phyloP scores from a whole-genome alignment of 2,888 invertebrate genomes.

The Maniola hyperantus region DNA sequence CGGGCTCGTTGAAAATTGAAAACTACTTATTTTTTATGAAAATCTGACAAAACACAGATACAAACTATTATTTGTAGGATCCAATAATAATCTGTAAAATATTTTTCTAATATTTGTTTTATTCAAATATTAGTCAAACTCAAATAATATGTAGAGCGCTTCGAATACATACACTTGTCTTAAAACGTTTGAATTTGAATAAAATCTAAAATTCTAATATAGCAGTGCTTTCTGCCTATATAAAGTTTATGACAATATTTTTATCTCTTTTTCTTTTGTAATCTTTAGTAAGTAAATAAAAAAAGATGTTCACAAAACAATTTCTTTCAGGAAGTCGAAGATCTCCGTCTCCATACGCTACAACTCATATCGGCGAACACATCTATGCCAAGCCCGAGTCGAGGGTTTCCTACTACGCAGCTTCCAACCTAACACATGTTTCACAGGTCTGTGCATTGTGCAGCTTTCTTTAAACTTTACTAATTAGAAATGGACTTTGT shows the following conservation, averaged over 20 bases:
- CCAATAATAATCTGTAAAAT: too few relatives aligned
- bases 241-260: not conserved
- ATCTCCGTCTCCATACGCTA: conserved; percentile 88
- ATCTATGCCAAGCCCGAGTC: conserved; percentile 85
- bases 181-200: too few relatives aligned
- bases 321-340: conserved; percentile 65
- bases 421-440: conserved; percentile 89
- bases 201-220: too few relatives aligned
- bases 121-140: too few relatives aligned
- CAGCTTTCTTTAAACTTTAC: not conserved
- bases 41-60: too few relatives aligned
- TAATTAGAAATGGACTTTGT: too few relatives aligned
- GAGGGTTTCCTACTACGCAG: conserved; percentile 89
- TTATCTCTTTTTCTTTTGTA: not conserved
- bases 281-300: not conserved
- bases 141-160: too few relatives aligned
- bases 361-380: conserved; percentile 83
- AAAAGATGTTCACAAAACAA: not conserved
- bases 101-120: too few relatives aligned
- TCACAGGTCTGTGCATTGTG: conserved; percentile 84
- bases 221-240: not conserved
- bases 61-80: too few relatives aligned
- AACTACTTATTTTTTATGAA: too few relatives aligned
- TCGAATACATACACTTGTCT: too few relatives aligned
- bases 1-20: too few relatives aligned